Base-by-base conservation (phyloP, 2,113 vertebrate genomes). In the Cathartes aura region DNA sequence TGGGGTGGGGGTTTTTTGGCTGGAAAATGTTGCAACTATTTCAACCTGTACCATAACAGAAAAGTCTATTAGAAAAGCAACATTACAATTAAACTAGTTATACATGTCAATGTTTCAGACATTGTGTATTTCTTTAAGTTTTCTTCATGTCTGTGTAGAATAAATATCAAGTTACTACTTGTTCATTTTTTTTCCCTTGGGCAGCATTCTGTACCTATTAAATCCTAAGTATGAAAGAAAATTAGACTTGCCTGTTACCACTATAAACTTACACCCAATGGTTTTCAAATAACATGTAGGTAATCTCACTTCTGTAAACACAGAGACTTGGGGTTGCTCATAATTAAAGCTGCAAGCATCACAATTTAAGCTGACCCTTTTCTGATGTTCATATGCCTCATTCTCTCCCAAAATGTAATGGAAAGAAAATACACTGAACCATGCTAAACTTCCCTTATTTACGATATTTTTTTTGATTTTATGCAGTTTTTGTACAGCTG, bases 171-270 rank as follows among this genome's bases (percentile, higher is more conserved):
- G 92, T 94, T 97, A 93, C 89, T 95, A 79, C 94, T 92, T 89
- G 81, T 50, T 90, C 73, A 52, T 38, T 91, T 96, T 96, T 90
- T 96, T 60, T 4, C 90, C 95, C 91, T 70, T 90, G 83, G 92
- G 91, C 91, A 91, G 53, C 50, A 94, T 94, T 97, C 95, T 89
- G 38, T 93, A 80, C 76, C 68, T 84, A 87, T 92, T 95, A 97
- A 93, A 96, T 87, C 47, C 96, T 93, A 97, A 97, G 89, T 97
- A 97, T 98, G 96, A 97, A 98, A 97, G 97, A 98, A 98, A 98
- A 98, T 98, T 96, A 98, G 80, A 93, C 97, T 97, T 98, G 97
- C 96, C 93, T 98, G 97, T 98, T 98, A 96, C 97, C 98, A 96
- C 89, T 98, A 95, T 97, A 98, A 98, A 94, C 95, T 98, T 98